phyloP scores from a whole-genome alignment of 2,113 vertebrate genomes.

The Lates calcarifer region DNA sequence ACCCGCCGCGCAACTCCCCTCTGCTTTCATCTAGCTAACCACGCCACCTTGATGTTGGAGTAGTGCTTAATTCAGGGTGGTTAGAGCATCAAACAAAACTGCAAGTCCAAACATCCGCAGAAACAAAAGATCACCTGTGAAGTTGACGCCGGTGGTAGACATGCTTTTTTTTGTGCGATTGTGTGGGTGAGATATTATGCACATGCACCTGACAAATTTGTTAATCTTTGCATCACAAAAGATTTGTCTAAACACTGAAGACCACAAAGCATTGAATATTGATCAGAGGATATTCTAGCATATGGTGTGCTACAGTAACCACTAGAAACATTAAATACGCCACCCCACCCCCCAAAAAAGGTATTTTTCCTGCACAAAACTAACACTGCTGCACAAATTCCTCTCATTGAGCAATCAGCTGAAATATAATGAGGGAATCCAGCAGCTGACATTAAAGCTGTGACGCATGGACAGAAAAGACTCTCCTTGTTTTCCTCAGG shows the following conservation, averaged over 20 bases:
- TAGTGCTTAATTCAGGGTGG: conserved; percentile 55
- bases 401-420: conserved; percentile 27
- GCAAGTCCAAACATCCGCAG: conserved; percentile 49
- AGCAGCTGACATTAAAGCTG: conserved; percentile 48
- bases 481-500: conserved; percentile 35
- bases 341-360: background rate
- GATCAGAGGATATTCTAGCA: conserved; percentile 15
- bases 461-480: conserved; percentile 22
- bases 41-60: conserved; percentile 69
- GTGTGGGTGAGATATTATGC: conserved; percentile 32
- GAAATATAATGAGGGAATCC: conserved; percentile 44
- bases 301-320: background rate
- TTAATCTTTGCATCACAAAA: conserved; percentile 59
- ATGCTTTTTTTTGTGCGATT: conserved; percentile 5
- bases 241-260: conserved; percentile 34
- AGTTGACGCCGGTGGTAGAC: conserved; percentile 6
- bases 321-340: background rate
- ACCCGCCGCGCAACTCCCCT: conserved; percentile 24
- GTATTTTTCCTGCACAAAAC: conserved; percentile 10
- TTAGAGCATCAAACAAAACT: conserved; percentile 65
- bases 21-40: conserved; percentile 71
- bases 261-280: conserved; percentile 10
- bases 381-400: background rate
- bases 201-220: conserved; percentile 41
- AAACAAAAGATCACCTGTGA: conserved; percentile 69